These are phyloP conservation scores for Arge pagana DNA, from an alignment of 2,888 invertebrate genomes.

Conservation along the genomic window DNA sequence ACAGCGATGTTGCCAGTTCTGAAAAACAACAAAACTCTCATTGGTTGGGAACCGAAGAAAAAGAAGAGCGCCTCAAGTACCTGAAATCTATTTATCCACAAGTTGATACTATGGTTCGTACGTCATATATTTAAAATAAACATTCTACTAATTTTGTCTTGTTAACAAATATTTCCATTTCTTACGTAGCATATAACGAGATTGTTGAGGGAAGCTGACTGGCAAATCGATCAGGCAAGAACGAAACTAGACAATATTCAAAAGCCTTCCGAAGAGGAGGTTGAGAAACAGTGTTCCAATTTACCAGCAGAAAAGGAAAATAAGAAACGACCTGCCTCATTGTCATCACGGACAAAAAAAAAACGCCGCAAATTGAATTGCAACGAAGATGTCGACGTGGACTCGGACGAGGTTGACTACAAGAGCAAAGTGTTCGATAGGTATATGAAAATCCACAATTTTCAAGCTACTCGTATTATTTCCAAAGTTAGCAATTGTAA, in stretches of 20 bases:
- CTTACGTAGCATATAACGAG: no score
- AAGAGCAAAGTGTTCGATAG: conserved; percentile 72
- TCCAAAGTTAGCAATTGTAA: neutral
- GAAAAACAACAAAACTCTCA: conserved; percentile 32
- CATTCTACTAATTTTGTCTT: no score
- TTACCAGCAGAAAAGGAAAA: no score
- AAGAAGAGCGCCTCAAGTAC: conserved; percentile 60
- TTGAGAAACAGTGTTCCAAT: no score
- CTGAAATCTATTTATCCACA: conserved; percentile 68
- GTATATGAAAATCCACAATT: no score
- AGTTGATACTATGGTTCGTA: conserved; percentile 64
- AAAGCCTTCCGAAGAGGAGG: no score
- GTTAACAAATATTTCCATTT: no score
- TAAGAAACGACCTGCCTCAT: no score
- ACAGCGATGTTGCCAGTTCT: conserved; percentile 46
- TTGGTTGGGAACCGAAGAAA: conserved; percentile 37
- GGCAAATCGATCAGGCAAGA: no score
- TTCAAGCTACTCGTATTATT: conserved; percentile 7
- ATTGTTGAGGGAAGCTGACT: no score
- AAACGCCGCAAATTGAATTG: conserved; percentile 62
- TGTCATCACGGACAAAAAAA: no score
- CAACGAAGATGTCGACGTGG: conserved; percentile 67
- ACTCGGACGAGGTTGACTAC: conserved; percentile 61
- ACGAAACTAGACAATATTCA: no score
- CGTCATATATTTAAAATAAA: conserved; percentile 1